These are phyloP conservation scores for Gymnothorax reevesii DNA, from an alignment of 2,797 vertebrate species.

Conservation along the genomic window DNA sequence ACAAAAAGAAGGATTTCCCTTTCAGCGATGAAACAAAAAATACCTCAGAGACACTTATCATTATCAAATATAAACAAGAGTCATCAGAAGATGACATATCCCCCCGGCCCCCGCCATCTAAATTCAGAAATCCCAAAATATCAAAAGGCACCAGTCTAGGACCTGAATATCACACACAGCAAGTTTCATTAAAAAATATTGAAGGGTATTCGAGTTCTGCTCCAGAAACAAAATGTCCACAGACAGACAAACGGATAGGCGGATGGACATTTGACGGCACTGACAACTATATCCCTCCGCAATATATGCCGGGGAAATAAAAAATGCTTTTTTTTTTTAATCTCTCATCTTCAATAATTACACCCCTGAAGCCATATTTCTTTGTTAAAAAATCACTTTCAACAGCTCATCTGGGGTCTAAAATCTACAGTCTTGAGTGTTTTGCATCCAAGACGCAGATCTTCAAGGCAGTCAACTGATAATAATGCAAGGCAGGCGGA, in stretches of 20 bases:
- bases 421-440: neutral
- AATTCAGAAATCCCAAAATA: too few species aligned
- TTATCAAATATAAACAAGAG: neutral
- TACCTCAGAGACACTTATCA: neutral
- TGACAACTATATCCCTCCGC: too few species aligned
- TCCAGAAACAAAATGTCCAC: too few species aligned
- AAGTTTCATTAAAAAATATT: too few species aligned
- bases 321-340: neutral
- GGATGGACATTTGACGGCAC: too few species aligned
- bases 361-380: neutral
- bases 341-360: neutral
- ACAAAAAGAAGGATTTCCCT: neutral
- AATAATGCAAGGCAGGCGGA: neutral
- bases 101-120: too few species aligned
- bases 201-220: too few species aligned
- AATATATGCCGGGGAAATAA: too few species aligned
- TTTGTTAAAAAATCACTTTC: neutral
- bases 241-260: too few species aligned
- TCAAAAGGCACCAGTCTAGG: too few species aligned
- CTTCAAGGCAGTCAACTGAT: neutral
- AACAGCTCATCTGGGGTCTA: neutral
- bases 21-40: neutral
- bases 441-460: neutral
- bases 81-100: too few species aligned
- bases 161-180: too few species aligned